Evolutionary conservation across 2,113 vertebrate genomes (phyloP), one percentile per base, ranked within the genome.

Genomic region (Phrynocephalus versicolor): DNA sequence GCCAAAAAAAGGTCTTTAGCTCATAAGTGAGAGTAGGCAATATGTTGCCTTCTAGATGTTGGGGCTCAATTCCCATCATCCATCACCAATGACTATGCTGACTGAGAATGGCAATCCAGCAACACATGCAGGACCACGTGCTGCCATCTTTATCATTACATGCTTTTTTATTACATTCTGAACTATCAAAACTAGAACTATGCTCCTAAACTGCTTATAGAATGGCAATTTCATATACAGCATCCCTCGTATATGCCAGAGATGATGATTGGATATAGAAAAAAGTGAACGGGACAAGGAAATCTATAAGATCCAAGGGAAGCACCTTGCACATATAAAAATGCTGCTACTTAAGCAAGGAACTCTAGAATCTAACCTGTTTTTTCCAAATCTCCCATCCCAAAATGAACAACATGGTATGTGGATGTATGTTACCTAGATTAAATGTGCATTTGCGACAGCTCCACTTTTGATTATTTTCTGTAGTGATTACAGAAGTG

Each of bases 401-500:
- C 37, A 78, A 23, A 27, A 74, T 21, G 10, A 75, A 62, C 37
- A 6, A n/a, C 71, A 45, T 67, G 60, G 35, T 33, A 45, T 35
- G 27, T 13, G 35, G 35, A 58, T 67, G 51, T 27, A 45, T 35
- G 33, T 8, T 77, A 69, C 57, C 25, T 15, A 67, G 30, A 64
- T 35, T 65, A 73, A 39, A 72, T 6, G 57, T 57, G 45, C 41
- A 82, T 82, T 1, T 83, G 85, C 87, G 90, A 82, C 41, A 73
- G 41, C 85, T 84, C 45, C 27, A 73, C 79, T 86, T 35, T 3
- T 83, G 37, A 18, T 33, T 37, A n/a, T 19, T 1, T 73, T 62
- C 79, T 45, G 25, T 81, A 80, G 4, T 75, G 70, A 39, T 2
- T 81, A 85, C 39, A 83, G 39, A 35, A 64, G 77, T 72, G 10